A percentile compares a stretch with the other conserved stretches of the same genome.
Conservation (phyloP, 37 sponge, comb jelly and placozoan species). For the Theonella swinhoei region DNA sequence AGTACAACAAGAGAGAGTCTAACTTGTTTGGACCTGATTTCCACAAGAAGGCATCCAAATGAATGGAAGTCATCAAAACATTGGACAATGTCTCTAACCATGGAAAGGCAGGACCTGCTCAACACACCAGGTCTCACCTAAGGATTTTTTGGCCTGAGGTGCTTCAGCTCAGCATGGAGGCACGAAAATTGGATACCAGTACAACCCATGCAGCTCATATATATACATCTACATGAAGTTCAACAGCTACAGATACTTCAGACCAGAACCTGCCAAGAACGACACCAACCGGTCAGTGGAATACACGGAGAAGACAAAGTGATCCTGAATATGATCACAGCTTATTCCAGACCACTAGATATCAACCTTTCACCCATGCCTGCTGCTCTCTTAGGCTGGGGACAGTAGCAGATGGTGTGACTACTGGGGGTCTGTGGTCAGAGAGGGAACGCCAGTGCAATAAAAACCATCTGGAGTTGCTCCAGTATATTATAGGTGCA, state of each 20-base stretch:
- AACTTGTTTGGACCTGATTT: conserved; percentile 33
- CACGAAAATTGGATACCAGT: conserved; percentile 3
- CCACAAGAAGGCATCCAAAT: conserved; percentile 36
- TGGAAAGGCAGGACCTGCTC: neutral
- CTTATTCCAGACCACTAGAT: neutral
- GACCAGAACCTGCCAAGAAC: neutral
- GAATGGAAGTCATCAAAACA: conserved; percentile 16
- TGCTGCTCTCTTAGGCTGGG: conserved; percentile 43
- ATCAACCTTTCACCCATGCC: neutral
- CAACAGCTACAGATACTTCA: neutral
- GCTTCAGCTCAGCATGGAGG: conserved; percentile 22
- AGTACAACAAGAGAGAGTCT: conserved; percentile 25
- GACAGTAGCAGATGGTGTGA: conserved; percentile 12
- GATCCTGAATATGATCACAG: neutral
- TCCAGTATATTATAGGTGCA: too few relatives aligned
- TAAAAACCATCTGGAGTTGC: conserved; percentile 61
- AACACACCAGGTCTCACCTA: neutral
- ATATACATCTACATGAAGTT: neutral
- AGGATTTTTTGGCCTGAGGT: conserved; percentile 34
- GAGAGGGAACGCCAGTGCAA: conserved; percentile 18
- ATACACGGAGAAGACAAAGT: neutral
- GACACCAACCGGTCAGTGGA: neutral
- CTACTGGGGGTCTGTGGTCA: conserved; percentile 50
- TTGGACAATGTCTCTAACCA: conserved; percentile 8
- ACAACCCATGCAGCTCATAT: neutral